phyloP scores from a whole-genome alignment of 2,113 vertebrate species.

The Nothoprocta pentlandii region DNA sequence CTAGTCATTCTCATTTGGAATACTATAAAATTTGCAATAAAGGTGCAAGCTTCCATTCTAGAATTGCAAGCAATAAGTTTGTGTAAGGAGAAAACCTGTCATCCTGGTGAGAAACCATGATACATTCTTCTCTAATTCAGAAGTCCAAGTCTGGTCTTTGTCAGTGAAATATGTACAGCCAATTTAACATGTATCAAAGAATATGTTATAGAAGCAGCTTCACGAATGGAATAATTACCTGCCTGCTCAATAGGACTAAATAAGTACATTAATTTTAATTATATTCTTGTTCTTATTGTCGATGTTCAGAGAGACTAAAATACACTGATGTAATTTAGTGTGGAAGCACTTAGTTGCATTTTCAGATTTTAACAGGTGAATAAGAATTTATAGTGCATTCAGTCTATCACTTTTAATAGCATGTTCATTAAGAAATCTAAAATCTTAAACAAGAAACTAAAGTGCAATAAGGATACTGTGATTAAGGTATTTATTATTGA shows the following conservation, averaged over 20 bases:
- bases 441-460: background rate
- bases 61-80: background rate
- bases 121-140: background rate
- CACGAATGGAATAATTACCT: background rate
- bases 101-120: background rate
- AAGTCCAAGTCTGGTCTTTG: background rate
- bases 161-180: background rate
- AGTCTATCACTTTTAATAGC: background rate
- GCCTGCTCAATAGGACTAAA: background rate
- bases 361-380: background rate
- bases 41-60: background rate
- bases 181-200: background rate
- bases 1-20: background rate
- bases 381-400: slow-evolving; percentile 20
- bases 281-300: background rate
- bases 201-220: background rate
- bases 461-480: background rate
- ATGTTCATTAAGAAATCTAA: background rate
- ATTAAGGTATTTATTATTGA: background rate
- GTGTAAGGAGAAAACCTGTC: background rate
- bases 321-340: background rate
- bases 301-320: background rate
- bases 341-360: background rate
- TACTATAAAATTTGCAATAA: background rate
- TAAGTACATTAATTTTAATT: background rate